Conservation (phyloP, 2,797 vertebrate genomes). For the Podarcis siculus region DNA sequence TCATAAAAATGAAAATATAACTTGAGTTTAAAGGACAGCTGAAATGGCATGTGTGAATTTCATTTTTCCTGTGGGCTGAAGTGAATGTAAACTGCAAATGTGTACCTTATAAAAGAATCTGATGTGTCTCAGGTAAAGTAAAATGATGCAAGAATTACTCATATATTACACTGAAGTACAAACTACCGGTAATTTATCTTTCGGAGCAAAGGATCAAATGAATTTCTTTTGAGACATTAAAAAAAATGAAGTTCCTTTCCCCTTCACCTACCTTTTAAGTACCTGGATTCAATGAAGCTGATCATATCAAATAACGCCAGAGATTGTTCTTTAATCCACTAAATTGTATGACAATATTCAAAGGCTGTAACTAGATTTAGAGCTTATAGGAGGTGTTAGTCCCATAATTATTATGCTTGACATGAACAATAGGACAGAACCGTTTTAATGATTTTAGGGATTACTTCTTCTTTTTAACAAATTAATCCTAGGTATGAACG, state of each 20-base stretch:
- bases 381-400: conserved; percentile 56
- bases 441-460: conserved; percentile 48
- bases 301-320: conserved; percentile 33
- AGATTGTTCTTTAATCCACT: conserved; percentile 45
- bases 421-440: conserved; percentile 49
- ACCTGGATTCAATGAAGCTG: neutral
- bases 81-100: neutral
- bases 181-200: neutral
- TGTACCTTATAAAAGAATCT: neutral
- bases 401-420: conserved; percentile 60
- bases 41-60: neutral
- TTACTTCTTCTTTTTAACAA: conserved; percentile 21
- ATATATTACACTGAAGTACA: conserved; percentile 15
- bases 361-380: conserved; percentile 61
- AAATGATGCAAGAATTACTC: neutral
- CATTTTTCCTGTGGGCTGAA: fast-evolving
- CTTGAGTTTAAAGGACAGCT: neutral
- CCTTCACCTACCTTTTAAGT: conserved; percentile 41
- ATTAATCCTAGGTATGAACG: conserved; percentile 38
- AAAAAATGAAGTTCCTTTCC: neutral
- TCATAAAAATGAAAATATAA: neutral
- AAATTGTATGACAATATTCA: conserved; percentile 53
- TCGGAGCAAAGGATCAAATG: neutral
- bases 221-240: neutral
- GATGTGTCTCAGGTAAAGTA: conserved; percentile 11